Percentiles rank a stretch among this genome's conserved stretches.
phyloP scores from a whole-genome alignment of 2,888 invertebrate genomes.

The Ichneumon xanthorius region DNA sequence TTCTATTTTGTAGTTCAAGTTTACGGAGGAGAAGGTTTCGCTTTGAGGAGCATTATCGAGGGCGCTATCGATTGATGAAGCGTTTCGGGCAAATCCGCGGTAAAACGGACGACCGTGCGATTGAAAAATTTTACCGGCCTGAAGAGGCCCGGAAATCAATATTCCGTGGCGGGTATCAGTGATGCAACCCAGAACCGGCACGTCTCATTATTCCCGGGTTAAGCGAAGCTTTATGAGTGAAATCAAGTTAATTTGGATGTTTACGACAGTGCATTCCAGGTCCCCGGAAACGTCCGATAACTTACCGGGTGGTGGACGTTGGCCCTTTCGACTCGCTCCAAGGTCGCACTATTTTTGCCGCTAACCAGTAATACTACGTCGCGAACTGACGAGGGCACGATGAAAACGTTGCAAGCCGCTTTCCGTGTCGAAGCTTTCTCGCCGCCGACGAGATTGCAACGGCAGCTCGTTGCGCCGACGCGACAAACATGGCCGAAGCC shows the following conservation, averaged over 20 bases:
- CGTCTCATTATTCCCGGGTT: slow-evolving; percentile 7
- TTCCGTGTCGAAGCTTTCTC: slow-evolving; percentile 43
- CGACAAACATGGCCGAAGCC: slow-evolving; percentile 66
- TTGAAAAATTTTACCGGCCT: slow-evolving; percentile 11
- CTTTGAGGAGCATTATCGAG: too few species aligned
- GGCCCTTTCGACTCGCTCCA: slow-evolving; percentile 18
- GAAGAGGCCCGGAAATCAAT: slow-evolving; percentile 63
- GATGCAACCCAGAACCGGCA: slow-evolving; percentile 29
- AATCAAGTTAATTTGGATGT: slow-evolving; percentile 7
- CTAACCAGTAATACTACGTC: slow-evolving; percentile 25
- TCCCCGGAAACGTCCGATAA: not conserved
- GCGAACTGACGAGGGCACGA: slow-evolving; percentile 37
- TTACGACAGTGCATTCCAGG: not conserved
- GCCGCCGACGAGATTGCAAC: slow-evolving; percentile 44
- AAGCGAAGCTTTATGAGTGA: not conserved
- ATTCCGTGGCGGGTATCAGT: slow-evolving; percentile 46
- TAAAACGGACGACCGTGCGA: not conserved
- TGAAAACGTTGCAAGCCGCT: slow-evolving; percentile 54
- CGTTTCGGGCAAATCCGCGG: not conserved
- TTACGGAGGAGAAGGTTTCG: too few species aligned
- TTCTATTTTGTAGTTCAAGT: too few species aligned
- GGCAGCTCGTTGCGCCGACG: slow-evolving; percentile 65
- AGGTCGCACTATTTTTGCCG: slow-evolving; percentile 28
- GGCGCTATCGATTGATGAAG: too few species aligned
- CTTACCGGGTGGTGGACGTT: slow-evolving; percentile 50